Conservation (phyloP, 2,113 vertebrate genomes). For the Gymnobelideus leadbeateri region DNA sequence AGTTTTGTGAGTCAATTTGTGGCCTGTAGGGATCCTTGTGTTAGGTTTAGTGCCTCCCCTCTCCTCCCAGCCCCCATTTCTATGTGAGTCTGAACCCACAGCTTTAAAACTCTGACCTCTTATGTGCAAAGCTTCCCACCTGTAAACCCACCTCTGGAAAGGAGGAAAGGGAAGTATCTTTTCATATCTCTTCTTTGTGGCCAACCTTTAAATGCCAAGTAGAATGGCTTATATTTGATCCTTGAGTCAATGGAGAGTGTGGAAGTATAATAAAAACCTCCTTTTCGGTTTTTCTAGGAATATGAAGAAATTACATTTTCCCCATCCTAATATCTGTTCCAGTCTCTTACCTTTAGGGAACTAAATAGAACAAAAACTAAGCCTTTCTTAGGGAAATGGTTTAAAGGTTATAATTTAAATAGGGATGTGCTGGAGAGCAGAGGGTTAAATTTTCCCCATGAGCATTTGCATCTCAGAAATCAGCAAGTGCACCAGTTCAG, state of each 20-base stretch:
- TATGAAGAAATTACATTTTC: background rate
- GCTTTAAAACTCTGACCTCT: background rate
- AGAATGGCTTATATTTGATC: background rate
- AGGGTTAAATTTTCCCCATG: background rate
- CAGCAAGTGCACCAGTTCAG: background rate
- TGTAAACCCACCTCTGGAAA: background rate
- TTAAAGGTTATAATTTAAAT: background rate
- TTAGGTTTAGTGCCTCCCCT: background rate
- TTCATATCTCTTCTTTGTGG: background rate
- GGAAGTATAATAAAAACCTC: background rate
- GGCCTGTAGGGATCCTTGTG: background rate
- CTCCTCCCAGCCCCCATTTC: background rate
- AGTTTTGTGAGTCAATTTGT: background rate
- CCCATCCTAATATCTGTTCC: background rate
- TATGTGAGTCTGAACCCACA: background rate
- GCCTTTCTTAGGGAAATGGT: background rate
- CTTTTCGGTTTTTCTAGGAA: background rate
- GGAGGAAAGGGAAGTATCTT: background rate
- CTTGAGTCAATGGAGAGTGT: too few relatives aligned
- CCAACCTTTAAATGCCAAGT: background rate
- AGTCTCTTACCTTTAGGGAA: background rate
- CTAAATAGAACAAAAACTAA: background rate
- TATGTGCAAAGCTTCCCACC: background rate
- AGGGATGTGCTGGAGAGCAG: background rate
- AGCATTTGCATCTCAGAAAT: background rate